These are phyloP conservation scores for Crocallis elinguaria DNA, from an alignment of 2,888 invertebrate genomes.

Conservation along the genomic window DNA sequence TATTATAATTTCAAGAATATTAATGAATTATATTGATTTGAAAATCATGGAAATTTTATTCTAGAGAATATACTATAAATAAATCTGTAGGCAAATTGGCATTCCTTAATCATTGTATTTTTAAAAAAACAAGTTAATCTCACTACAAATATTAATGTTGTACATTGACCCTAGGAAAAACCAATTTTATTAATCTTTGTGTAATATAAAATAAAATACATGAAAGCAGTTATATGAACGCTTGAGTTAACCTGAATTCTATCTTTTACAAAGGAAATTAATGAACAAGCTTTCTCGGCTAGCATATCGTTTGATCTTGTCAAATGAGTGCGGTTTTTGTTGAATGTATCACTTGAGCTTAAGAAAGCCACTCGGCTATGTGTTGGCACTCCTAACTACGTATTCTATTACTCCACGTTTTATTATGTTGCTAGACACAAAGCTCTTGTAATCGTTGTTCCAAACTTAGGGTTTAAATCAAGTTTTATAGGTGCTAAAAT, in stretches of 20 bases:
- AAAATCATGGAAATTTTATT: too few relatives aligned
- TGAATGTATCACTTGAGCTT: conserved; percentile 51
- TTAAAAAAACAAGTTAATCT: too few relatives aligned
- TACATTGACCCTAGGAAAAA: too few relatives aligned
- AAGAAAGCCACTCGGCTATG: conserved; percentile 49
- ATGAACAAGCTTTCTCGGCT: conserved; percentile 29
- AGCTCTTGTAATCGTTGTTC: conserved; percentile 36
- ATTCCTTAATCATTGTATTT: too few relatives aligned
- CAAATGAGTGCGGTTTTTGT: conserved; percentile 58
- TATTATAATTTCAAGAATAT: too few relatives aligned
- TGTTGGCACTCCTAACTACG: conserved; percentile 25
- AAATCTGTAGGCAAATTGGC: too few relatives aligned
- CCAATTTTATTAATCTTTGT: too few relatives aligned
- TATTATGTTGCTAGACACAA: conserved; percentile 37
- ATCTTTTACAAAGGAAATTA: conserved; percentile 35
- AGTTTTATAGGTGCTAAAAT: conserved; percentile 43
- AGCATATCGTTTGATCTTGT: conserved; percentile 61
- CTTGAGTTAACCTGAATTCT: conserved; percentile 24
- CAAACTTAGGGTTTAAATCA: conserved; percentile 40
- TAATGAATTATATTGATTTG: too few relatives aligned
- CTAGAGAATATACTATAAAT: too few relatives aligned
- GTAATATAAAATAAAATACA: background rate
- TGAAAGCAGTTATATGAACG: conserved; percentile 24
- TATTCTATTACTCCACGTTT: conserved; percentile 35
- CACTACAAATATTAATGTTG: too few relatives aligned